phyloP scores from a whole-genome alignment of 1,140 invertebrate genomes.

The Fopius arisanus region DNA sequence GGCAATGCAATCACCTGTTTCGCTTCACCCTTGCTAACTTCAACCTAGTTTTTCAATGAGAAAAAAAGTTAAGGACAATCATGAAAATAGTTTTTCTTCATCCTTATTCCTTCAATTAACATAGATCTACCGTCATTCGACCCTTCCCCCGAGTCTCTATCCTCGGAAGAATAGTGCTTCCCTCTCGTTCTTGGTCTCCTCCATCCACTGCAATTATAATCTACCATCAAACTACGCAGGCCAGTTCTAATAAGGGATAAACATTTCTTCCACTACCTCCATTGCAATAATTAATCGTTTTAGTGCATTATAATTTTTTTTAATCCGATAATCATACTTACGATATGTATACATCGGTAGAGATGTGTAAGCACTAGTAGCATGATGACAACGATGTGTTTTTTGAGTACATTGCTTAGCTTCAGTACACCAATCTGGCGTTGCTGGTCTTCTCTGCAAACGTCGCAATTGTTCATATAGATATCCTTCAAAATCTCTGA shows the following conservation, averaged over 20 bases:
- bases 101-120: not conserved
- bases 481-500: constrained; percentile 90
- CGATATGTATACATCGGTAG: constrained; percentile 70
- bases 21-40: constrained; percentile 80
- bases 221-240: constrained; percentile 59
- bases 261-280: not conserved
- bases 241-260: constrained; percentile 38
- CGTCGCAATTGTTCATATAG: constrained; percentile 87
- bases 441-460: constrained; percentile 72
- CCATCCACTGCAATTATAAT: constrained; percentile 65
- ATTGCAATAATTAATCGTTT: not conserved
- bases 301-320: not conserved
- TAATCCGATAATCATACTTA: constrained; percentile 41
- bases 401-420: constrained; percentile 78
- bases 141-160: constrained; percentile 59
- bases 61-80: not conserved
- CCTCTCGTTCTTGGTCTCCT: constrained; percentile 52
- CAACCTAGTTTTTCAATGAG: constrained; percentile 61
- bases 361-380: constrained; percentile 89
- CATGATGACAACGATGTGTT: constrained; percentile 87
- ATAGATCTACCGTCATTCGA: constrained; percentile 58
- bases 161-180: constrained; percentile 58
- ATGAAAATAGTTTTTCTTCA: not conserved
- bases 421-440: constrained; percentile 67
- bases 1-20: constrained; percentile 86